Base-by-base conservation (phyloP, 64 coral and sea anemone species). In the Montipora efflorescens region DNA sequence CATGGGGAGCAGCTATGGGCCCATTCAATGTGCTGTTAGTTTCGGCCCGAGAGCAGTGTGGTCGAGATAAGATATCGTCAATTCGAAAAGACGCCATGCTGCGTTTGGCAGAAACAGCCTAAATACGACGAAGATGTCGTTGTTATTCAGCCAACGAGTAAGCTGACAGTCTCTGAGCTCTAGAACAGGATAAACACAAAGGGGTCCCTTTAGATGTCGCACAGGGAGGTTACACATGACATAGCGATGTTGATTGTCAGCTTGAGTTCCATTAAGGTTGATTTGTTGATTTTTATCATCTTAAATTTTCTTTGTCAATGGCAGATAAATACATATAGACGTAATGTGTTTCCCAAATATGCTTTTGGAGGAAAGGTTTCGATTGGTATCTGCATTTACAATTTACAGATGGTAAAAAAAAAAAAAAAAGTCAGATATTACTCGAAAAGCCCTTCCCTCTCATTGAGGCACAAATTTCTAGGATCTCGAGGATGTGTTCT, bases 201-300 rank as follows among this genome's bases (percentile, higher is more conserved):
- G 36, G 57, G 74, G 77, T 78, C 75, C 80, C 89, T 78, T 90
- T 46, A 87, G 77, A 80, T 52, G 90, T 66, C 89, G 47, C 90
- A 86, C 84, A 70, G 90, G 87, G 89, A 92, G 61, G 94, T 67
- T 91, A 90, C 48, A 77, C 52, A 78, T 95, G 94, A 92, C 94
- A 95, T 67, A 49, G 28, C 83, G 86, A 88, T 95, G 94, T 95
- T 95, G 94, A 95, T 79, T 95, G 94, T 95, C 94, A 95, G 64
- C 59, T 80, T 71, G 51, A 87, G 66, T 91, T 95, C 94, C 94
- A 95, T 95, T 95, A 95, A 84, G 52, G 83, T 88, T 95, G 94
- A 95, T 95, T 92, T 95, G 94, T 95, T 95, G 94, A 95, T 95
- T 88, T 95, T 87, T 92, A 87, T 92, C 94, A 95, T 95, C 90